Conservation (phyloP, 2,797 vertebrate genomes). For the Phrynocephalus guinanensis region DNA sequence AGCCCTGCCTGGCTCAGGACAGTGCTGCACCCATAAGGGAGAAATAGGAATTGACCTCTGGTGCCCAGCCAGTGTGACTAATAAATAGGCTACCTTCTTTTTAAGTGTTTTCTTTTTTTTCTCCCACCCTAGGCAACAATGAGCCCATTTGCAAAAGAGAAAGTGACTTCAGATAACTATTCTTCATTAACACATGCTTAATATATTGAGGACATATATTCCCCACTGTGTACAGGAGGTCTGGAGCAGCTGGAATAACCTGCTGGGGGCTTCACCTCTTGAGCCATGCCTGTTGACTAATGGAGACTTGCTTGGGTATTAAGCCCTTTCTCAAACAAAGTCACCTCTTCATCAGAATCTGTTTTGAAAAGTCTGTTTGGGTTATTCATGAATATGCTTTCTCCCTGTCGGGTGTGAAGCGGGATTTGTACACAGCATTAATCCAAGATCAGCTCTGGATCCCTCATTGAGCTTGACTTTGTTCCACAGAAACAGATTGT, state of each 20-base stretch:
- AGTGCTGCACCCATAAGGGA: neutral
- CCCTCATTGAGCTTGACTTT: constrained; percentile 8
- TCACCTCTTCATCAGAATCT: constrained; percentile 40
- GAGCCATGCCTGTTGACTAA: constrained; percentile 38
- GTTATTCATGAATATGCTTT: constrained; percentile 9
- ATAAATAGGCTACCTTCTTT: neutral
- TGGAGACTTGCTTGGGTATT: constrained; percentile 22
- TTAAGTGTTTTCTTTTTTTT: no score
- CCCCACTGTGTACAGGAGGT: constrained; percentile 1
- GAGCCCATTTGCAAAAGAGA: constrained; percentile 19
- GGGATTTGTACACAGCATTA: constrained; percentile 31
- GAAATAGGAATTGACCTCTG: neutral
- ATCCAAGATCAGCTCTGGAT: constrained; percentile 27
- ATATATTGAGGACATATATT: constrained; percentile 1
- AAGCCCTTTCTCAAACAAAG: constrained; percentile 54
- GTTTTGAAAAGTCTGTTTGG: constrained; percentile 44
- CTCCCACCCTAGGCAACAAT: neutral
- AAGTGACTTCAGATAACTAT: constrained; percentile 31
- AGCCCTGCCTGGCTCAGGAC: neutral
- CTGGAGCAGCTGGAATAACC: constrained; percentile 44
- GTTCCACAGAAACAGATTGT: constrained; percentile 43
- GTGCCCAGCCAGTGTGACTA: neutral
- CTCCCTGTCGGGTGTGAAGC: constrained; percentile 33
- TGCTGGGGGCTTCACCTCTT: constrained; percentile 20
- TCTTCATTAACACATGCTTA: constrained; percentile 46